phyloP scores from a whole-genome alignment of 1,140 invertebrate species.

The Euglossa dilemma region DNA sequence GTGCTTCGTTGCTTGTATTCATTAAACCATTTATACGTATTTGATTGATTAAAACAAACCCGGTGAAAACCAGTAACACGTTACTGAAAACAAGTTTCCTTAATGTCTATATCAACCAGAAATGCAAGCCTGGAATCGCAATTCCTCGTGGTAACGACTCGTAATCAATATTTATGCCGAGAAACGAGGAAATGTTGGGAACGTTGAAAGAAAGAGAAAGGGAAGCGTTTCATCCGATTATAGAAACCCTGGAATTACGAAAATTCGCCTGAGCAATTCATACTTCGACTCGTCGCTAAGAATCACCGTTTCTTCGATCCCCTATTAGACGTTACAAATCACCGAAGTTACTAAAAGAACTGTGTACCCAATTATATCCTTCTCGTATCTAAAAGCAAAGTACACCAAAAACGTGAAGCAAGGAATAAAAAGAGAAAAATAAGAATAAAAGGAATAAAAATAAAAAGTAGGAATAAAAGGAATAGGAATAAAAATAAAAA shows the following conservation, averaged over 20 bases:
- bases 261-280: neutral
- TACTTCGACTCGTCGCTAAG: neutral
- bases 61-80: neutral
- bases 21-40: neutral
- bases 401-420: too few relatives aligned
- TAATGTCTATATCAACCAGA: constrained; percentile 17
- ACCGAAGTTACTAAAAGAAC: too few relatives aligned
- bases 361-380: too few relatives aligned
- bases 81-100: constrained; percentile 16
- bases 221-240: neutral
- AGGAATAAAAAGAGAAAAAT: too few relatives aligned
- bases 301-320: neutral
- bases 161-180: constrained; percentile 19
- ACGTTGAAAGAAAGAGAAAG: constrained; percentile 1
- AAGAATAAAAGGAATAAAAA: too few relatives aligned
- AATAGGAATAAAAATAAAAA: too few relatives aligned
- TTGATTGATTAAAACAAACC: constrained; percentile 1
- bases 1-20: neutral
- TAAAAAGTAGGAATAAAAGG: too few relatives aligned
- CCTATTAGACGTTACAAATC: too few relatives aligned
- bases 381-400: too few relatives aligned
- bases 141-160: neutral
- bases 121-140: neutral
- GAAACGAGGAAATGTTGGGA: constrained; percentile 6
- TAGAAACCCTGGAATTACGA: too few relatives aligned